These are phyloP conservation scores for Mamestra brassicae DNA, from an alignment of 2,888 invertebrate species.

Conservation along the genomic window DNA sequence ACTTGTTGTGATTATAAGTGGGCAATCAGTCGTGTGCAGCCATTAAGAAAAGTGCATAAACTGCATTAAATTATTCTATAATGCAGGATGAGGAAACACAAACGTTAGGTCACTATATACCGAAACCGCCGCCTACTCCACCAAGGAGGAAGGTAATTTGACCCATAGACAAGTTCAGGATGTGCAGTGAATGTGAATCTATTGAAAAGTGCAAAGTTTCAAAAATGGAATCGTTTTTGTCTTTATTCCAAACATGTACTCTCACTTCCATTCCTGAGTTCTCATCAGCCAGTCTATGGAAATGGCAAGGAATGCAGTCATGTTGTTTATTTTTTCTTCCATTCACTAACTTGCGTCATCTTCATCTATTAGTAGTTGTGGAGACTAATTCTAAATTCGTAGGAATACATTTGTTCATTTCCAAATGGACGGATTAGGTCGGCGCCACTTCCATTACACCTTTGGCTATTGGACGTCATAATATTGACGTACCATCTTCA, in stretches of 20 bases:
- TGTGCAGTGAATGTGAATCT: slow-evolving; percentile 41
- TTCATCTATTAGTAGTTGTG: slow-evolving; percentile 30
- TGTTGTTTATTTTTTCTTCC: slow-evolving; percentile 10
- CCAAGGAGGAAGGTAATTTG: slow-evolving; percentile 56
- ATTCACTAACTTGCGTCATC: slow-evolving; percentile 27
- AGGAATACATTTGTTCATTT: slow-evolving; percentile 41
- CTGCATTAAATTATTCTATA: slow-evolving; percentile 20
- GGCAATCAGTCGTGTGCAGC: slow-evolving; percentile 53
- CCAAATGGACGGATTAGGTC: slow-evolving; percentile 45
- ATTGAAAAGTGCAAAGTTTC: slow-evolving; percentile 4
- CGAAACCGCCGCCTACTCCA: slow-evolving; percentile 46
- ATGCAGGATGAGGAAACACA: slow-evolving; percentile 48
- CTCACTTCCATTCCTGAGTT: not conserved
- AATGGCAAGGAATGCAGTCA: not conserved
- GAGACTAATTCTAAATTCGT: slow-evolving; percentile 44
- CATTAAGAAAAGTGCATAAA: slow-evolving; percentile 40
- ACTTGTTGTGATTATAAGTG: slow-evolving; percentile 45
- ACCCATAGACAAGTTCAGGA: not conserved
- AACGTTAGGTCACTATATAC: slow-evolving; percentile 35
- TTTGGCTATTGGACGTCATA: slow-evolving; percentile 45
- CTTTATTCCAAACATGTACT: not conserved
- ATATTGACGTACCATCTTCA: slow-evolving; percentile 27
- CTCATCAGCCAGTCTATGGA: not conserved
- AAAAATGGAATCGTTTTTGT: not conserved
- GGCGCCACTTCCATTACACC: slow-evolving; percentile 61